Evolutionary conservation across 2,113 vertebrate species (phyloP), one percentile per base, ranked within the genome.

Genomic region (Amia ocellicauda): DNA sequence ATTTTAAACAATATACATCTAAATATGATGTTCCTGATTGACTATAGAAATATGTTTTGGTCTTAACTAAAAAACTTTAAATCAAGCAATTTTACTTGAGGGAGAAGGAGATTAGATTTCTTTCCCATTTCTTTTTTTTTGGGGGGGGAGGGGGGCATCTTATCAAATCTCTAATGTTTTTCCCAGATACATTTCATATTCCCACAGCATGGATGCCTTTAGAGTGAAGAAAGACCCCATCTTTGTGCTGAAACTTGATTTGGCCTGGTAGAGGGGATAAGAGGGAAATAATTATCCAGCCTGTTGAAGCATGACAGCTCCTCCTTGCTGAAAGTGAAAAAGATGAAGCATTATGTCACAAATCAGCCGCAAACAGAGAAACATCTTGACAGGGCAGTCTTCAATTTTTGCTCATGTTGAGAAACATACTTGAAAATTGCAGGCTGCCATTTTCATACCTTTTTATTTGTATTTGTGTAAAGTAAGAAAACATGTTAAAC

Each of bases 241-340:
- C 76, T 67, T 83, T 69, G 84, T 77, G 85, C 85, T 86, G 83
- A 83, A 84, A 85, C 73, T 76, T 67, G 83, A 90, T 80, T 86
- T 84, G 81, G 75, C 76, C 85, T 86, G 86, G 85, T 76, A 84
- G 70, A 74, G 81, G 71, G 86, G 85, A 89, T 90, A 89, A 89
- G 84, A 83, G 79, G 74, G 82, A 90, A 89, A 90, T 91, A 89
- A 91, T 91, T 89, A 90, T 86, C 86, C 66, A 74, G 83, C 77
- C 80, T 89, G 81, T 77, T 89, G 89, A 86, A 90, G 86, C 88
- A 87, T 86, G 88, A 88, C 86, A 83, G 85, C 72, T 76, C 67
- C 77, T 85, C 83, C 79, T 75, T 73, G 75, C 76, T 80, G 75
- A 81, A 59, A 61, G 75, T 78, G 75, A 84, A 71, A 85, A 80